A percentile compares a stretch with the other conserved stretches of the same genome.
These are phyloP conservation scores for Dinomys branickii DNA, from an alignment of 2,113 vertebrate species.

Conservation along the genomic window DNA sequence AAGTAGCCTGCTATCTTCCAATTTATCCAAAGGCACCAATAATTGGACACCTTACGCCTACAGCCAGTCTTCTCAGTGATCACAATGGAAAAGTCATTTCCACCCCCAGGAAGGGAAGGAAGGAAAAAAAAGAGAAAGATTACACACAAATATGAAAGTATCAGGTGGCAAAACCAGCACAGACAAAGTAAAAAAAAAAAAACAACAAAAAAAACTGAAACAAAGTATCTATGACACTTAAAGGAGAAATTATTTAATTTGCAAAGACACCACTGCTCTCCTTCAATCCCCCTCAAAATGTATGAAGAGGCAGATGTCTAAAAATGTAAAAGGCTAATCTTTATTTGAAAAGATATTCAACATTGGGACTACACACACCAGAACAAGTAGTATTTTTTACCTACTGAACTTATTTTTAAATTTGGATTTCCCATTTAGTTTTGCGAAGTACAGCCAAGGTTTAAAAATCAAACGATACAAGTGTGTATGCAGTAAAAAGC, in stretches of 20 bases:
- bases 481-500: not conserved
- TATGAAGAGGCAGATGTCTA: not conserved
- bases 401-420: not conserved
- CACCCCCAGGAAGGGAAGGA: not conserved
- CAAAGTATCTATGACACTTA: not conserved
- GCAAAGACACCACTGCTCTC: not conserved
- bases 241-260: not conserved
- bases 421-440: not conserved
- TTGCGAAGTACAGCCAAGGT: conserved; percentile 3
- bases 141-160: not conserved
- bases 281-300: not conserved
- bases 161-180: not conserved
- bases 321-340: not conserved
- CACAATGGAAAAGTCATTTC: not conserved
- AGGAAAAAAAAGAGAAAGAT: not conserved
- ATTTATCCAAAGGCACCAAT: not conserved
- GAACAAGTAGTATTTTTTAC: not conserved
- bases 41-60: not conserved
- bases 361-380: not conserved
- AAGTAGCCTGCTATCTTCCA: not conserved
- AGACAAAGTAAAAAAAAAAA: not conserved
- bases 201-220: not conserved
- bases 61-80: not conserved
- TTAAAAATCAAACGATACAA: not conserved
- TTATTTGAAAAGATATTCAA: conserved; percentile 27